A percentile compares a stretch with the other conserved stretches of the same genome.
Conservation (phyloP, 2,113 vertebrate species). For the Microcebus griseorufus region DNA sequence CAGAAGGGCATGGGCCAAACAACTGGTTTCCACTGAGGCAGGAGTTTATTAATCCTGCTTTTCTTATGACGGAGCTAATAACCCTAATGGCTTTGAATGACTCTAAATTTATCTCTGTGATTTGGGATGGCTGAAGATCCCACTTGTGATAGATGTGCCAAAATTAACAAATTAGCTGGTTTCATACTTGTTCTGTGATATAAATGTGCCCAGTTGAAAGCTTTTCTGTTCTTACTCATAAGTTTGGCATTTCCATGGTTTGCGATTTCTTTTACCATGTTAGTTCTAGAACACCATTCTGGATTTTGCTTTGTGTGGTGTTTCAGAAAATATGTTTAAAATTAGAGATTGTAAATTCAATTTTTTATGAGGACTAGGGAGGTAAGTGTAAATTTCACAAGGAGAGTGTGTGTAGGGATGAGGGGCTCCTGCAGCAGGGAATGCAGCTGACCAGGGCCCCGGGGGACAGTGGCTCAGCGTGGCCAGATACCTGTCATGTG, state of each 20-base stretch:
- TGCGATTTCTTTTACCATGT: neutral
- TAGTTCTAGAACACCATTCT: neutral
- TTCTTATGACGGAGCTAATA: slow-evolving; percentile 14
- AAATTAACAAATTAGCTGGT: neutral
- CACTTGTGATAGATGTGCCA: neutral
- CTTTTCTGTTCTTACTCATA: neutral
- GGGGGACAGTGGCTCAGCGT: neutral
- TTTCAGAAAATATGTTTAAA: slow-evolving; percentile 6
- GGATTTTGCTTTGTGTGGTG: neutral
- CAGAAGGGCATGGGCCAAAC: neutral
- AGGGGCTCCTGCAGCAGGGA: neutral
- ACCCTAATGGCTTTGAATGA: slow-evolving; percentile 1
- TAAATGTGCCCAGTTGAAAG: neutral
- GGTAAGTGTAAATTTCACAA: neutral
- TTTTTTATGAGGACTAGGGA: neutral
- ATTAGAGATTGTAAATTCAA: neutral
- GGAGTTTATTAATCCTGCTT: neutral
- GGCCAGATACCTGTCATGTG: neutral
- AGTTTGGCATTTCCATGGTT: neutral
- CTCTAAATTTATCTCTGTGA: slow-evolving; percentile 31
- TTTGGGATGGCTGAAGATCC: neutral
- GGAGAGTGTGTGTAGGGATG: neutral
- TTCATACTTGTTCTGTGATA: neutral
- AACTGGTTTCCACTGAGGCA: neutral
- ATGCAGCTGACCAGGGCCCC: neutral